Evolutionary conservation across 2,797 vertebrate genomes (phyloP).

Genomic region (Triplophysa yarkandensis): DNA sequence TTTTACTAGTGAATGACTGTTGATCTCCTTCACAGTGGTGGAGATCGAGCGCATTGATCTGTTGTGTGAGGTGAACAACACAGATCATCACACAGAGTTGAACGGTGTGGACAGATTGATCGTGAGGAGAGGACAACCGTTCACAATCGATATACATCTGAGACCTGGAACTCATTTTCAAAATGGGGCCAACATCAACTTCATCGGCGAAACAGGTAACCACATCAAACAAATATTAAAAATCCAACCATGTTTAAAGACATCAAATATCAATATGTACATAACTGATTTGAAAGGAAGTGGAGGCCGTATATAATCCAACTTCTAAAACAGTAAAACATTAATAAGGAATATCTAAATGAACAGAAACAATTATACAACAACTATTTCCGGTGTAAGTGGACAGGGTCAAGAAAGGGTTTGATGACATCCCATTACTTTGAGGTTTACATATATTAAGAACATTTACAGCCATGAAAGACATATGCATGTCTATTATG

Average conservation of each 20-base stretch:
- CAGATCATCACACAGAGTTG: slow-evolving; percentile 75
- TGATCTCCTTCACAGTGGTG: slow-evolving; percentile 69
- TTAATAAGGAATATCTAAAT: no score
- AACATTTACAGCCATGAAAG: background rate
- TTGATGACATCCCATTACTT: background rate
- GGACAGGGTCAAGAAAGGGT: background rate
- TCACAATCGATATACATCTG: slow-evolving; percentile 76
- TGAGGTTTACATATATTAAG: background rate
- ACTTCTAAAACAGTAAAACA: no score
- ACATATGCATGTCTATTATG: background rate
- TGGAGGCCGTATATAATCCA: no score
- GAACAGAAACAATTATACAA: background rate
- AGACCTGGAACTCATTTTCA: slow-evolving; percentile 67
- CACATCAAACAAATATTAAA: background rate
- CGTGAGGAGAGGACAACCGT: slow-evolving; percentile 83
- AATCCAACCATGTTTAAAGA: no score
- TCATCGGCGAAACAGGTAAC: slow-evolving; percentile 77
- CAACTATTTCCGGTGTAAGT: background rate
- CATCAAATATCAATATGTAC: no score
- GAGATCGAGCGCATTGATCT: slow-evolving; percentile 78
- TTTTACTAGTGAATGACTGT: background rate
- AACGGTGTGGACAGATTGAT: slow-evolving; percentile 73
- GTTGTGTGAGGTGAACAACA: slow-evolving; percentile 75
- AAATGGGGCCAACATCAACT: slow-evolving; percentile 64
- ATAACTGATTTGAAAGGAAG: no score